Conservation (phyloP, 2,888 invertebrate species). For the Pristionchus maxplancki region DNA sequence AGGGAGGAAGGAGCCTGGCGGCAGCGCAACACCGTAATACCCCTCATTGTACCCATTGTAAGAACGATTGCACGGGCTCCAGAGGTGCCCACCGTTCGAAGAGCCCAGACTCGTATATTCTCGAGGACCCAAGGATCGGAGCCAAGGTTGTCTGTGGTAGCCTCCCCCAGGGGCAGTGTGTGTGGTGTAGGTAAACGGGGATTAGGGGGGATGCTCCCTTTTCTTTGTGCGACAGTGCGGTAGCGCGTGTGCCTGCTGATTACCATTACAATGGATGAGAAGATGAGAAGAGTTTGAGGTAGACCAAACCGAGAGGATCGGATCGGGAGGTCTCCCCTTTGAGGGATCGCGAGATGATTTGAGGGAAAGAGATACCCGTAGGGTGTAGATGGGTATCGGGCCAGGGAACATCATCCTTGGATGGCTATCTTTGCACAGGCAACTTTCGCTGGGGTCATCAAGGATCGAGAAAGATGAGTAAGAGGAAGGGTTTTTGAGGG, state of each 20-base stretch:
- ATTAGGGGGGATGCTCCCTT: background rate
- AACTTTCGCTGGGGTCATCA: slow-evolving; percentile 21
- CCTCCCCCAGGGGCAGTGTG: background rate
- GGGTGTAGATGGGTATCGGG: slow-evolving; percentile 18
- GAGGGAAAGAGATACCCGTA: slow-evolving; percentile 41
- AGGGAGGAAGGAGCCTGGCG: background rate
- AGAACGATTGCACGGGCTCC: slow-evolving; percentile 9
- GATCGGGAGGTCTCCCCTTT: background rate
- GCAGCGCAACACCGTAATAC: background rate
- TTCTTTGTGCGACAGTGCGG: slow-evolving; percentile 32
- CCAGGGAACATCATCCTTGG: background rate
- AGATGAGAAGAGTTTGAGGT: background rate
- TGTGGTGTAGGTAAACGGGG: slow-evolving; percentile 5
- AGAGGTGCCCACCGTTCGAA: background rate
- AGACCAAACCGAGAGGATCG: background rate
- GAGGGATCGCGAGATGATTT: background rate
- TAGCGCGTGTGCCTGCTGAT: slow-evolving; percentile 10
- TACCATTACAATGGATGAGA: slow-evolving; percentile 25
- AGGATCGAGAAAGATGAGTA: background rate
- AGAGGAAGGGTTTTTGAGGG: slow-evolving; percentile 28
- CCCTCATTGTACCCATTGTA: slow-evolving; percentile 37
- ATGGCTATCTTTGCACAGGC: background rate
- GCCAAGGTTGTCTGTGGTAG: background rate
- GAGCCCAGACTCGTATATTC: background rate
- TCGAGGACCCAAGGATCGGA: background rate